Evolutionary conservation across 2,797 vertebrate species (phyloP), one percentile per base, ranked within the genome.

Genomic region (Limnodromus scolopaceus): DNA sequence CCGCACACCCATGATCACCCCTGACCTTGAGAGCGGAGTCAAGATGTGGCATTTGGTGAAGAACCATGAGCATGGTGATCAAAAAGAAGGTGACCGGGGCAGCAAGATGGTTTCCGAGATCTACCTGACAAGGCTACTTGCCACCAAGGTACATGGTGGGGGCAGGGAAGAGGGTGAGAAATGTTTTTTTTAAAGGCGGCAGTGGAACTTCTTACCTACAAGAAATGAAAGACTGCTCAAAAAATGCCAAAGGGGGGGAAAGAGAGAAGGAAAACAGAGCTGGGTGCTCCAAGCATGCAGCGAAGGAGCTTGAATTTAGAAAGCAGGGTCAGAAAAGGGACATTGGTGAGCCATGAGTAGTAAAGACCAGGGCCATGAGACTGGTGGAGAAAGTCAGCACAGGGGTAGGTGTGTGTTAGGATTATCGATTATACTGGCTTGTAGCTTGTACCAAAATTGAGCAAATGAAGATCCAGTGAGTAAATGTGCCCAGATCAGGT

Each of bases 61-160:
- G 98, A 99, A 99, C 97, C 99, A 99, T 1, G 99, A 99, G 78
- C 99, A 99, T 0, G 99, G 99, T 15, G 99, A 99, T 98, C 99
- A 99, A 97, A 99, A 99, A 96, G 99, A 99, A 93, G 99, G 99
- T 0, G 99, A 99, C 96, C 98, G 99, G 14, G 99, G 99, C 57
- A 99, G 99, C 98, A 99, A 99, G 98, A 99, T 99, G 99, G 99
- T 99, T 81, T 99, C 99, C 1, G 99, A 99, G 97, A 99, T 99
- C 98, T 99, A 99, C 96, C 97, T 99, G 98, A 99, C 99, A 17
- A 98, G 99, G 57, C 98, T 99, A 16, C 97, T 99, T 90, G 99
- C 99, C 80, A 99, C 99, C 36, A 99, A 99, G 99, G 99, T 99
- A 98, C 48, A 4, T 36, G 78, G 6, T 17, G 13, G 23, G 54